Base-by-base conservation (phyloP, 2,797 vertebrate genomes). In the Eulemur albifrons region DNA sequence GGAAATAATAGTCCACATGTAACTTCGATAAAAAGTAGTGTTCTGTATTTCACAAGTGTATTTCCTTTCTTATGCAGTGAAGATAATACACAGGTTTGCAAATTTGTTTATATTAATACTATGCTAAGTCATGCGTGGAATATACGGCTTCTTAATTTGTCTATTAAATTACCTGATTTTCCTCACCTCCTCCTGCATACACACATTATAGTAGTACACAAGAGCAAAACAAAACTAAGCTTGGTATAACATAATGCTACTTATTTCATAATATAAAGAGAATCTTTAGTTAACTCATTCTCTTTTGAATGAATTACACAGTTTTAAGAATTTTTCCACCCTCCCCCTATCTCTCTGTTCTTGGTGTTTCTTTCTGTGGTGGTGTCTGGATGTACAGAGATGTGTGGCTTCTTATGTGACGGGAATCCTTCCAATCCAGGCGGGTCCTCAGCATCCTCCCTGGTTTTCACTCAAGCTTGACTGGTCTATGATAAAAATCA, bases 11-110 rank as follows among this genome's bases (percentile, higher is more conserved):
- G 15, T 1, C 23, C 14, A 89, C 4, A 12, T 27, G 11, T 84
- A 88, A 83, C 52, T 94, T 89, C 92, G 43, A 72, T 75, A 80
- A 92, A 93, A 95, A 72, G 7, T 4, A n/a, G 18, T 79, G 85
- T 94, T 85, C 59, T 0, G 3, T 93, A 91, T 82, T 94, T 87
- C 35, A 87, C 25, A 95, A 82, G 38, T 63, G 10, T 48, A 77
- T 59, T 96, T 96, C 4, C 50, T 75, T 88, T 87, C n/a, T 70
- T 91, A 50, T 9, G 21, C 72, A 5, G 40, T 91, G 27, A 92
- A 67, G 14, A 38, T 72, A 92, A 90, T 35, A 79, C 14, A 73
- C 2, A 87, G 52, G 23, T 80, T 75, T 90, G 12, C 21, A 67
- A 65, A 80, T 72, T 84, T 88, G 1, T 38, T 90, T 92, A 45